Evolutionary conservation across 2,797 vertebrate species (phyloP).

Genomic region (Anguilla megastoma): DNA sequence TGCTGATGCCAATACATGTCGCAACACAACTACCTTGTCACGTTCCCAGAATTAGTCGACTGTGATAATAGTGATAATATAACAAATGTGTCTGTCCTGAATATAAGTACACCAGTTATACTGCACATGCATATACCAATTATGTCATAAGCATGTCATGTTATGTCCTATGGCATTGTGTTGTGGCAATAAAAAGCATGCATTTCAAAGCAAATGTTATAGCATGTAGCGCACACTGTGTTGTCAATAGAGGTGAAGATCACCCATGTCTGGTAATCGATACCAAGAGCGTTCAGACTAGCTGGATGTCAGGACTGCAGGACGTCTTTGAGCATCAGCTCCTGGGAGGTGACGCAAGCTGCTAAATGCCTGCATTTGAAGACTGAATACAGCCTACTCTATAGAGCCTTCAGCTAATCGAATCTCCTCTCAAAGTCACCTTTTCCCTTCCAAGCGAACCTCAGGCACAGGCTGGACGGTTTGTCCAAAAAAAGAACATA

Average conservation of each 20-base stretch:
- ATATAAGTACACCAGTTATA: background rate
- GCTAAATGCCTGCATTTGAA: background rate
- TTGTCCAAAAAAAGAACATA: background rate
- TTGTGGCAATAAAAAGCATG: background rate
- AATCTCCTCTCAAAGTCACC: conserved; percentile 15
- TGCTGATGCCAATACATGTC: background rate
- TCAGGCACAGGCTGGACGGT: background rate
- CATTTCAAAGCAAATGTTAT: background rate
- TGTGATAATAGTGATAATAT: background rate
- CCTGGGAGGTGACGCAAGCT: background rate
- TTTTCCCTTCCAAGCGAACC: background rate
- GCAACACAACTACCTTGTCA: background rate
- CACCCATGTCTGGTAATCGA: background rate
- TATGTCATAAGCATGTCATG: too few species aligned
- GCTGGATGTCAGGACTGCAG: background rate
- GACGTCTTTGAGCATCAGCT: background rate
- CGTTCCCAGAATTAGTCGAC: background rate
- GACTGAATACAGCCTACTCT: background rate
- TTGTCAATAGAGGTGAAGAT: background rate
- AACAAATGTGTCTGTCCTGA: background rate
- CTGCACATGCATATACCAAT: background rate
- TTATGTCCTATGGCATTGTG: background rate
- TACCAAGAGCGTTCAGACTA: background rate
- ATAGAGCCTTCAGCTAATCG: background rate
- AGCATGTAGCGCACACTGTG: background rate